Evolutionary conservation across 2,888 invertebrate species (phyloP).

Genomic region (Amaurobius ferox): DNA sequence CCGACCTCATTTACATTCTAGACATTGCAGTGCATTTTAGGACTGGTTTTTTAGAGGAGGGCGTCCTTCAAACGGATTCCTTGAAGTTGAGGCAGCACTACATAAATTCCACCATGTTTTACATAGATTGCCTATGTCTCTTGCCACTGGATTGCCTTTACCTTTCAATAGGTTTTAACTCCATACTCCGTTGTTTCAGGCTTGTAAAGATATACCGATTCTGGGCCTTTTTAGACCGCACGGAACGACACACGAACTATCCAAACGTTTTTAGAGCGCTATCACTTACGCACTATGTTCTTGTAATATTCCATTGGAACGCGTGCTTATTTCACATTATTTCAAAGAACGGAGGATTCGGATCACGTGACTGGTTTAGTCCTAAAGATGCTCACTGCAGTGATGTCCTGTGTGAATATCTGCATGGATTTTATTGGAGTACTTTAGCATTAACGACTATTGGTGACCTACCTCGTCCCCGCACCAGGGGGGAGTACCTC

Average conservation of each 20-base stretch:
- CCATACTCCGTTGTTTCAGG: constrained; percentile 95
- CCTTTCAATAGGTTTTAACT: constrained; percentile 95
- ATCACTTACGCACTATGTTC: constrained; percentile 77
- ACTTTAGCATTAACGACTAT: constrained; percentile 96
- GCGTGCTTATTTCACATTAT: constrained; percentile 98
- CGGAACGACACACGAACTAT: constrained; percentile 98
- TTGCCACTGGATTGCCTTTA: constrained; percentile 98
- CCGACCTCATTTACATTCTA: constrained; percentile 95
- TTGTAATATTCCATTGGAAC: constrained; percentile 99
- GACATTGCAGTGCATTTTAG: constrained; percentile 98
- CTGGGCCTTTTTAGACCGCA: constrained; percentile 99
- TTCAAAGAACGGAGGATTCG: constrained; percentile 95
- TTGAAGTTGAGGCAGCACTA: constrained; percentile 95
- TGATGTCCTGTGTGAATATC: constrained; percentile 94
- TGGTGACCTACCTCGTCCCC: constrained; percentile 92
- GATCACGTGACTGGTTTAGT: constrained; percentile 80
- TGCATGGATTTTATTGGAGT: constrained; percentile 99
- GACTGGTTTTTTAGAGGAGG: constrained; percentile 97
- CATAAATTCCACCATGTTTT: constrained; percentile 98
- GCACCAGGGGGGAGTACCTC: constrained; percentile 95
- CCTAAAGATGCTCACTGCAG: constrained; percentile 81
- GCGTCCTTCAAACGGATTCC: constrained; percentile 96
- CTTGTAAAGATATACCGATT: constrained; percentile 98
- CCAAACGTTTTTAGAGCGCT: constrained; percentile 90
- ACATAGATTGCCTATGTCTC: constrained; percentile 98